These are phyloP conservation scores for Anthoscopus minutus DNA, from an alignment of 2,113 vertebrate genomes.

Conservation along the genomic window DNA sequence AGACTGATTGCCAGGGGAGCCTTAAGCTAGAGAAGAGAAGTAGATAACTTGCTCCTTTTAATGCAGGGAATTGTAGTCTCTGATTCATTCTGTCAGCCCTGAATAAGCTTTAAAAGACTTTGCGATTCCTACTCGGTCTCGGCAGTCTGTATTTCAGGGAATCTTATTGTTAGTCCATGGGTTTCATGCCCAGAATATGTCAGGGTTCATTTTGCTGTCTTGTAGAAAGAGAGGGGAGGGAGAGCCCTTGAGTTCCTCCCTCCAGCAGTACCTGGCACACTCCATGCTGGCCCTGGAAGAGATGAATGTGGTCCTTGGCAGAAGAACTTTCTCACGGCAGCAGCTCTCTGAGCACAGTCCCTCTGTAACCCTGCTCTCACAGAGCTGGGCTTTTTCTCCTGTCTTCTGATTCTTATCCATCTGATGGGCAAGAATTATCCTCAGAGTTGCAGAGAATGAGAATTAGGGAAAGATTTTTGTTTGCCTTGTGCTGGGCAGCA, in stretches of 20 bases:
- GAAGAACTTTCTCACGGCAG: slow-evolving; percentile 7
- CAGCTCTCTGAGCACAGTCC: not conserved
- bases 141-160: not conserved
- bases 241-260: not conserved
- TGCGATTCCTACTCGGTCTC: not conserved
- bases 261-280: not conserved
- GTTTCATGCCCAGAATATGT: slow-evolving; percentile 35
- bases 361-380: not conserved
- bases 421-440: not conserved
- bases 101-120: not conserved
- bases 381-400: not conserved
- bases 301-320: not conserved
- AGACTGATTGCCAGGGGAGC: not conserved
- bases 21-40: not conserved
- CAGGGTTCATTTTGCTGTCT: not conserved
- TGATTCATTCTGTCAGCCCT: not conserved
- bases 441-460: not conserved
- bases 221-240: not conserved
- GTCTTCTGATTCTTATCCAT: not conserved
- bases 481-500: not conserved
- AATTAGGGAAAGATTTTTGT: not conserved
- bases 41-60: not conserved
- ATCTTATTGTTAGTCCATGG: not conserved
- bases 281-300: not conserved
- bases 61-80: not conserved